Base-by-base conservation (phyloP, 2,113 vertebrate genomes). In the Coturnix japonica region DNA sequence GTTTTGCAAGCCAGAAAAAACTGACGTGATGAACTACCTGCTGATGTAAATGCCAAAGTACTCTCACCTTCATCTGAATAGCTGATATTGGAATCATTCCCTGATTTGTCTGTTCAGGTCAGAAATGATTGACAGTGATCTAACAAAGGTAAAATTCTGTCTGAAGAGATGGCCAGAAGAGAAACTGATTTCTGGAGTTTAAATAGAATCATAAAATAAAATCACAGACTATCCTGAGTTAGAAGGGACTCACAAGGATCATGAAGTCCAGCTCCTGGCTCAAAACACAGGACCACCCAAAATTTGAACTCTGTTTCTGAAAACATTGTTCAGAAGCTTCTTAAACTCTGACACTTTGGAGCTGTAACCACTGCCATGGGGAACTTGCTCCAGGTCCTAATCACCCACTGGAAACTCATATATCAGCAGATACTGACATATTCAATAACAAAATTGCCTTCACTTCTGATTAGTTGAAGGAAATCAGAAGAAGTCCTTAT, bases 41-140 rank as follows among this genome's bases (percentile, higher is more conserved):
- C 35, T 56, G 14, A n/a, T 90, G 44, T 47, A 82, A 79, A 90
- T 77, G 49, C 28, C 80, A 70, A 78, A 66, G 74, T 63, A 63
- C 54, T 72, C 54, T 13, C 66, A 56, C 56, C 44, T 90, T 8
- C 30, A 33, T 59, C 69, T 60, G 90, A 70, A 85, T 94, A 77
- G 64, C 39, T 84, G 33, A 61, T 72, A 59, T 28, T 78, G 25
- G 53, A 95, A 91, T 59, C 47, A 37, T 54, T 94, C 35, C 46
- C 33, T 84, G 44, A 78, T 30, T 90, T 46, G 76, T 66, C 37
- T 87, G 43, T 94, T 90, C 83, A 79, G 49, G 28, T 81, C 85
- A 90, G 73, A 96, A 90, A 87, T 94, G 77, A 85, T 43, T 93
- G 22, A 41, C 74, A 92, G 12, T 70, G 26, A 77, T 91, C 76